Conservation (phyloP, 2,113 vertebrate genomes). For the Onychostruthus taczanowskii region DNA sequence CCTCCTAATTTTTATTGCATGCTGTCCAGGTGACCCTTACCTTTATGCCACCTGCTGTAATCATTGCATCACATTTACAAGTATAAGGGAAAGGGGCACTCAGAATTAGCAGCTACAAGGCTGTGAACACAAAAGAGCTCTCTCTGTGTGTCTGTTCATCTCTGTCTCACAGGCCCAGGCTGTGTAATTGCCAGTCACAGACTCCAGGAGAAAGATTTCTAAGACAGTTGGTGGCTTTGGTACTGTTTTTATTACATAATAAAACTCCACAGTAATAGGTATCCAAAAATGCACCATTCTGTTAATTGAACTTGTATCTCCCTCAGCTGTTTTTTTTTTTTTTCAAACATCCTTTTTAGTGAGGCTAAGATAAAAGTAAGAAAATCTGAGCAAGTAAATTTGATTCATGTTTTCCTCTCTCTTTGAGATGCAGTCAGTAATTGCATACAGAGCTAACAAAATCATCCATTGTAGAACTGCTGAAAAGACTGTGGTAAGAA, state of each 20-base stretch:
- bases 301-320: background rate
- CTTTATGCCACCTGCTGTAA: background rate
- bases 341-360: background rate
- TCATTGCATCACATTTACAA: background rate
- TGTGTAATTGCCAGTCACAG: background rate
- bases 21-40: background rate
- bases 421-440: background rate
- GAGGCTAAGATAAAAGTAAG: background rate
- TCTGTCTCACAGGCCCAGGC: background rate
- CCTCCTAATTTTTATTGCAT: background rate
- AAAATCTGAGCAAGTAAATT: background rate
- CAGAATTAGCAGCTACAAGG: background rate
- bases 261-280: background rate
- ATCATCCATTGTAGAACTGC: background rate
- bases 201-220: background rate
- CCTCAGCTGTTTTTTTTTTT: background rate
- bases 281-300: background rate
- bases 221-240: background rate
- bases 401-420: background rate
- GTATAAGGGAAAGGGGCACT: background rate
- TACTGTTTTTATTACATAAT: background rate
- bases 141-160: background rate
- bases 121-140: background rate
- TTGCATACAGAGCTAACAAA: background rate
- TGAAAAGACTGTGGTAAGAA: constrained; percentile 35